phyloP scores from a whole-genome alignment of 2,797 vertebrate genomes.

The Sphenodon punctatus region DNA sequence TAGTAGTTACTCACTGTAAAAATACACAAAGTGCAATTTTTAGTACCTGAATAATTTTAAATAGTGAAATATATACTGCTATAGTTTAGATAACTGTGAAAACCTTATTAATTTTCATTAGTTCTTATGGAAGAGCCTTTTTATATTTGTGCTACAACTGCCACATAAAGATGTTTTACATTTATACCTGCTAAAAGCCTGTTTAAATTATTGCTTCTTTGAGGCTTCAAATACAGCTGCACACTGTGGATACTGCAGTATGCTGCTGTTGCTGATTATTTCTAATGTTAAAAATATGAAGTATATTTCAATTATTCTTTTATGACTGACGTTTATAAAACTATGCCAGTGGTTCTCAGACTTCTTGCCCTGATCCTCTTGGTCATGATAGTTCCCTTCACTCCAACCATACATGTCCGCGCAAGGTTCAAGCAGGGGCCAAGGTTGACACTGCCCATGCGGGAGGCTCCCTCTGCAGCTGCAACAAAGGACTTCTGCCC shows the following conservation, averaged over 20 bases:
- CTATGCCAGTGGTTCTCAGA: conserved; percentile 5
- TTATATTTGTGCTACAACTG: neutral
- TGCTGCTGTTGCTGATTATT: neutral
- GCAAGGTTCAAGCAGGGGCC: too few relatives aligned
- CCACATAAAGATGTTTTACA: conserved; percentile 25
- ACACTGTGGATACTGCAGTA: neutral
- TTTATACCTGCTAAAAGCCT: conserved; percentile 37
- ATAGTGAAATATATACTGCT: conserved; percentile 1
- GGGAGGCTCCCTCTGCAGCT: too few relatives aligned
- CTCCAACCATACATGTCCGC: too few relatives aligned
- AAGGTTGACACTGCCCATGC: too few relatives aligned
- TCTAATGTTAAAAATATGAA: conserved; percentile 10
- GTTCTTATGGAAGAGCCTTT: conserved; percentile 8
- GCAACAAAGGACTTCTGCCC: too few relatives aligned
- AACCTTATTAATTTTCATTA: conserved; percentile 24
- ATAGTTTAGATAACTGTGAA: conserved; percentile 4
- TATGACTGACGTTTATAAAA: neutral
- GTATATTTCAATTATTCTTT: neutral
- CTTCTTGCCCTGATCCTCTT: too few relatives aligned
- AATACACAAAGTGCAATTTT: conserved; percentile 27
- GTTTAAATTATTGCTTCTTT: conserved; percentile 21
- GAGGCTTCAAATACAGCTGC: neutral
- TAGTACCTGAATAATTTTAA: neutral
- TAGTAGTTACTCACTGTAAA: conserved; percentile 33
- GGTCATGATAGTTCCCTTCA: too few relatives aligned